Percentiles rank a stretch among this genome's conserved stretches.
Evolutionary conservation across 1,140 invertebrate species (phyloP).

Genomic region (Varroa destructor): DNA sequence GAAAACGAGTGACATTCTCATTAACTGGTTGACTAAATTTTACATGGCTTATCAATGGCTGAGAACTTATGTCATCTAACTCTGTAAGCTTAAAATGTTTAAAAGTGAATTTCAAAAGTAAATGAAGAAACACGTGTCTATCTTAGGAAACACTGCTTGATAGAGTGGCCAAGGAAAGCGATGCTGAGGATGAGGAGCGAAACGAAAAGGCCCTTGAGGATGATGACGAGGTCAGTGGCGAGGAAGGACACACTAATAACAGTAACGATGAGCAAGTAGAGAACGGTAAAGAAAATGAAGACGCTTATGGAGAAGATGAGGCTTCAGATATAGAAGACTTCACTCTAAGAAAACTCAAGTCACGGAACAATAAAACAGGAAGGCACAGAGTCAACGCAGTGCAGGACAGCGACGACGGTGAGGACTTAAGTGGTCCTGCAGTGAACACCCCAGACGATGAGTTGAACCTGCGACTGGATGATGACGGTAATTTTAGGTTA

Average conservation of each 20-base stretch:
- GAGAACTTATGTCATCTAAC: too few species aligned
- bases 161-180: constrained; percentile 2
- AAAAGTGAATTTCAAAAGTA: too few species aligned
- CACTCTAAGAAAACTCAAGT: background rate
- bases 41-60: too few species aligned
- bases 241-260: too few species aligned
- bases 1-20: too few species aligned
- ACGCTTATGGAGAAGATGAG: background rate
- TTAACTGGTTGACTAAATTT: too few species aligned
- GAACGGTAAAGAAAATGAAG: background rate
- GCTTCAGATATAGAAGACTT: constrained; percentile 12
- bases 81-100: too few species aligned
- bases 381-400: background rate
- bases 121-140: too few species aligned
- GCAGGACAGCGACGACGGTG: constrained; percentile 19
- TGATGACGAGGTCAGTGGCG: too few species aligned
- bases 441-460: background rate
- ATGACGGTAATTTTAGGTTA: background rate
- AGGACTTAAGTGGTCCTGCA: background rate
- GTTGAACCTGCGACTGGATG: background rate
- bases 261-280: too few species aligned
- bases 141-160: background rate
- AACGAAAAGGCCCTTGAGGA: too few species aligned
- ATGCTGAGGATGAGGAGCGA: background rate
- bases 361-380: background rate